A percentile compares a stretch with the other conserved stretches of the same genome.
phyloP scores from a whole-genome alignment of 2,113 vertebrate genomes.

The Prolemur simus region DNA sequence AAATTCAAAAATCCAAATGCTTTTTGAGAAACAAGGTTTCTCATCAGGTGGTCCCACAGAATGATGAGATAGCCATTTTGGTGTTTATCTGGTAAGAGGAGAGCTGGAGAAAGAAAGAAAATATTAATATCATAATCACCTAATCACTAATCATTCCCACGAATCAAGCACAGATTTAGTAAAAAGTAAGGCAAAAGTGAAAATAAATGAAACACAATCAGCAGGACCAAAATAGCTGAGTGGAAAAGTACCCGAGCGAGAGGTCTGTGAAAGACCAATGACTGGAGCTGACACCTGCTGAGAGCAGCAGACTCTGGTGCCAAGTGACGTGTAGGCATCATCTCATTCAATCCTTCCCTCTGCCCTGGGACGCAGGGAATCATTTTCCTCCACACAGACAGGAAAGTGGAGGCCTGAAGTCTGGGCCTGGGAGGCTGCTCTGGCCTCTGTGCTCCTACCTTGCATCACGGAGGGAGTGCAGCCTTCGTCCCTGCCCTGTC shows the following conservation, averaged over 20 bases:
- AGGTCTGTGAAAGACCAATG: accelerated
- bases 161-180: background rate
- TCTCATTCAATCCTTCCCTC: background rate
- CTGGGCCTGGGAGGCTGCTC: background rate
- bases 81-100: background rate
- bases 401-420: background rate
- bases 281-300: background rate
- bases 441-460: background rate
- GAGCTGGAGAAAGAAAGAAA: background rate
- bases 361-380: too few species aligned
- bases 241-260: background rate
- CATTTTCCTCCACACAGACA: accelerated
- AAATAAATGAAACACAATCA: background rate
- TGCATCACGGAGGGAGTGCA: background rate
- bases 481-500: accelerated
- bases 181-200: background rate
- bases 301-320: background rate
- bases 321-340: background rate
- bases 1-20: background rate
- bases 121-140: background rate
- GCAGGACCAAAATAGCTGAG: background rate
- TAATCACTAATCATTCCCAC: background rate
- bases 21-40: background rate
- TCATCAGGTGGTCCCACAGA: background rate
- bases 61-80: background rate